Base-by-base conservation (phyloP, 2,113 vertebrate species). In the Mastomys coucha region DNA sequence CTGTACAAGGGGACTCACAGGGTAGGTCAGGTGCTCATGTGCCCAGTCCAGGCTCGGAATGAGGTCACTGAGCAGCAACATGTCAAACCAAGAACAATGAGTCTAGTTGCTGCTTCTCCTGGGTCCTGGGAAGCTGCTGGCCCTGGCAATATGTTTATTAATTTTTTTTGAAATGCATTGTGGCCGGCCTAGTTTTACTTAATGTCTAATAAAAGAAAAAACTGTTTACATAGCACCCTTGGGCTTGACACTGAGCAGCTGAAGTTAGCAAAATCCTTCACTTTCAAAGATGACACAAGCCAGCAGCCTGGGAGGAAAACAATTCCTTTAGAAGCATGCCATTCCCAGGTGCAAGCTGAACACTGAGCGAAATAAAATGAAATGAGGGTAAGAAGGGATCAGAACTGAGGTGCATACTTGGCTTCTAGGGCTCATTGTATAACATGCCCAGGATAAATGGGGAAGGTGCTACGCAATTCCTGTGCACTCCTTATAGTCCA, bases 121-220 rank as follows among this genome's bases (percentile, higher is more conserved):
- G 26, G 49, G 10, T 88, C 96, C 73, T 69, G 5, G 20, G 26
- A 51, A 73, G 76, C 82, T 39, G 76, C 86, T 58, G 93, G 85
- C 77, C 31, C 56, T 75, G 53, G 84, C 86, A 73, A 1, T 51
- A 28, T n/a, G 88, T 92, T 97, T 94, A 92, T 92, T 96, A 93
- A 93, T 80, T 91, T 82, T 84, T 73, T 42, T 2, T 42, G 76
- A 96, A 90, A 85, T 63, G 88, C n/a, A 24, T 82, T 51, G 45
- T 63, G 88, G 91, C 76, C 0, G 0, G 82, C 95, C 95, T 97
- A 70, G 69, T 97, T 97, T 98, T 72, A 60, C 84, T 95, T 92
- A 85, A 91, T 91, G 96, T 94, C 94, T 94, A 97, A 97, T 93
- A 94, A 96, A 97, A 89, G 89, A 89, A 11, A 97, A 96, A 97